Base-by-base conservation (phyloP, 2,113 vertebrate species). In the Engraulis encrasicolus region DNA sequence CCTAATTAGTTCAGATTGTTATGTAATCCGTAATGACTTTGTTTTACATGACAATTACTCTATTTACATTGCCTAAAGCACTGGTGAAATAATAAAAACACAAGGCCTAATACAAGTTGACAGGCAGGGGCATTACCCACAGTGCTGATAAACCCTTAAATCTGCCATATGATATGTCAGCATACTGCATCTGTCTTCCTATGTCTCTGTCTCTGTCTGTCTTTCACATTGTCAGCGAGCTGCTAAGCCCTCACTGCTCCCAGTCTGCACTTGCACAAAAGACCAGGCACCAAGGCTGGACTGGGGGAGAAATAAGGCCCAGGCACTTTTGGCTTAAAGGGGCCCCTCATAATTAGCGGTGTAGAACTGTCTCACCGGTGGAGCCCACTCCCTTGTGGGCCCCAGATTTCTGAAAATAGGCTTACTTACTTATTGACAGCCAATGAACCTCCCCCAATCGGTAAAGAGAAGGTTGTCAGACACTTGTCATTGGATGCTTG, bases 401-500 rank as follows among this genome's bases (percentile, higher is more conserved):
- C n/a, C n/a, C n/a, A n/a, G n/a, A n/a, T n/a, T n/a, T n/a, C n/a
- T n/a, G n/a, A n/a, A n/a, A n/a, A n/a, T n/a, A n/a, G n/a, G n/a
- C n/a, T n/a, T n/a, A n/a, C 17, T 34, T 18, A 20, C 17, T 11
- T 7, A 19, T 14, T 50, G 0, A 52, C 49, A 37, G 23, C 48
- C 23, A 20, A 18, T 36, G 49, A 15, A 6, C 12, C 34, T 3
- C 54, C 45, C 27, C 50, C 40, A 27, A 27, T n/a, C 23, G 48
- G 7, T 50, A 31, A 49, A 23, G 19, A 37, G 38, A 79, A 81
- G 40, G 0, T 31, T 58, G 77, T 38, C 78, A 6, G n/a, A 78
- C 78, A 77, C 31, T 77, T 82, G 74, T 77, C 20, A 79, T n/a
- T 79, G 36, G 78, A 78, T 80, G 78, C 52, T n/a, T 52, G 52